Evolutionary conservation across 2,797 vertebrate genomes (phyloP).

Genomic region (Rhinophrynus dorsalis): DNA sequence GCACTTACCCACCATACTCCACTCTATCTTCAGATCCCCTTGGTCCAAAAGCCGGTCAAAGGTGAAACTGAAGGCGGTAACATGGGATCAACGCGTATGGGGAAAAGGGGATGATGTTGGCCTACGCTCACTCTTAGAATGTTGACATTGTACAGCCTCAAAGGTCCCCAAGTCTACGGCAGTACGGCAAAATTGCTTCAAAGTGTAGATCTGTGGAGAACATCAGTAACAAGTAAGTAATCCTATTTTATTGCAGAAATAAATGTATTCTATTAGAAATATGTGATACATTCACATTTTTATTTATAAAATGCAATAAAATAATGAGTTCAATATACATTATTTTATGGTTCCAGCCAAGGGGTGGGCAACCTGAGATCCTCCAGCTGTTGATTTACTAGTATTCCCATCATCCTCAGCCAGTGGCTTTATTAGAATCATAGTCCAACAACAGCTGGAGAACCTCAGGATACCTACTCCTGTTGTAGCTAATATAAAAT

Average conservation of each 20-base stretch:
- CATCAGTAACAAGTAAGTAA: slow-evolving; percentile 50
- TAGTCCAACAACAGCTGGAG: no score
- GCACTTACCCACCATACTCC: slow-evolving; percentile 47
- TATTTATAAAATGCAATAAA: neutral
- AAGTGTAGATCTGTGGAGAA: slow-evolving; percentile 47
- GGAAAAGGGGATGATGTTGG: slow-evolving; percentile 45
- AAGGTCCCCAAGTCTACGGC: slow-evolving; percentile 33
- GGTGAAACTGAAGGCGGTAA: slow-evolving; percentile 46
- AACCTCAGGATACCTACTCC: no score
- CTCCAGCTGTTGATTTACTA: no score
- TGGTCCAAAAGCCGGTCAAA: slow-evolving; percentile 45
- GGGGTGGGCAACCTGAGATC: no score
- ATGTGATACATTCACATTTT: slow-evolving; percentile 2
- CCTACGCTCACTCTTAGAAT: slow-evolving; percentile 35
- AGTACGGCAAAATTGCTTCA: slow-evolving; percentile 36
- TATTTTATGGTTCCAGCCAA: no score
- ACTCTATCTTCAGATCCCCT: slow-evolving; percentile 50
- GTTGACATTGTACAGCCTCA: slow-evolving; percentile 35
- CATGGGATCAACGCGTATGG: slow-evolving; percentile 47
- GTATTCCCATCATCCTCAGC: no score
- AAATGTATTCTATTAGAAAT: neutral
- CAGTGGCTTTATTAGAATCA: no score
- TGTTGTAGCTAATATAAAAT: no score
- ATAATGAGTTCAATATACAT: neutral
- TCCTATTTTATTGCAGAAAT: slow-evolving; percentile 29